Percentiles rank a stretch among this genome's conserved stretches.
Evolutionary conservation across 2,113 vertebrate genomes (phyloP).

Genomic region (Heloderma charlesbogerti): DNA sequence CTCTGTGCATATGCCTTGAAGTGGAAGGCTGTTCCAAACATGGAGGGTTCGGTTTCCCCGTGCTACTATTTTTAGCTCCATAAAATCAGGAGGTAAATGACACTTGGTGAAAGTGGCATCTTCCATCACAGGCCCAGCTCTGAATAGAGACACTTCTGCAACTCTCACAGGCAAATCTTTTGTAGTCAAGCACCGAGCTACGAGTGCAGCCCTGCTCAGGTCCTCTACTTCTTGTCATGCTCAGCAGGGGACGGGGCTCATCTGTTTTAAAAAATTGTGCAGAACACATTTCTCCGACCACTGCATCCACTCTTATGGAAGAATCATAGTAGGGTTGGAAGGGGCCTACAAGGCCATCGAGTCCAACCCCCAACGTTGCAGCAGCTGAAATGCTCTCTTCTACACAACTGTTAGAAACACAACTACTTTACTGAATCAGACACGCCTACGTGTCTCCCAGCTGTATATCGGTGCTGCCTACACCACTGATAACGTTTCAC

Average conservation of each 20-base stretch:
- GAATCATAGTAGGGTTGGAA: too few species aligned
- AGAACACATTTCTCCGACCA: neutral
- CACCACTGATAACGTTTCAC: neutral
- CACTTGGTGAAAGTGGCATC: neutral
- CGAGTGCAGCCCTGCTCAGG: neutral
- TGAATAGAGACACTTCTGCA: too few species aligned
- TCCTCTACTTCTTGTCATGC: neutral
- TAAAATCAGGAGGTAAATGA: neutral
- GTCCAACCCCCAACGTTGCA: too few species aligned
- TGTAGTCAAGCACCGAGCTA: neutral
- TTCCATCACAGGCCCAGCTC: neutral
- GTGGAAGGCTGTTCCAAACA: neutral
- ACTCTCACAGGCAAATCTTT: neutral
- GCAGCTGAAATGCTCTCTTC: neutral
- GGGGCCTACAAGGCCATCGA: too few species aligned
- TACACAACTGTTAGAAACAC: neutral
- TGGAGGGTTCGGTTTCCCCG: neutral
- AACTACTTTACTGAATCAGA: neutral
- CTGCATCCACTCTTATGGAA: neutral
- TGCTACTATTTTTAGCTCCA: neutral
- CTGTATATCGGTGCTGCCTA: neutral
- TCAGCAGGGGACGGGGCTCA: neutral
- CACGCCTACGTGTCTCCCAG: neutral
- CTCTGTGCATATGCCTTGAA: neutral
- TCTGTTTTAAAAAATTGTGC: neutral